These are phyloP conservation scores for Rhynchomys soricoides DNA, from an alignment of 2,113 vertebrate genomes.

Conservation along the genomic window DNA sequence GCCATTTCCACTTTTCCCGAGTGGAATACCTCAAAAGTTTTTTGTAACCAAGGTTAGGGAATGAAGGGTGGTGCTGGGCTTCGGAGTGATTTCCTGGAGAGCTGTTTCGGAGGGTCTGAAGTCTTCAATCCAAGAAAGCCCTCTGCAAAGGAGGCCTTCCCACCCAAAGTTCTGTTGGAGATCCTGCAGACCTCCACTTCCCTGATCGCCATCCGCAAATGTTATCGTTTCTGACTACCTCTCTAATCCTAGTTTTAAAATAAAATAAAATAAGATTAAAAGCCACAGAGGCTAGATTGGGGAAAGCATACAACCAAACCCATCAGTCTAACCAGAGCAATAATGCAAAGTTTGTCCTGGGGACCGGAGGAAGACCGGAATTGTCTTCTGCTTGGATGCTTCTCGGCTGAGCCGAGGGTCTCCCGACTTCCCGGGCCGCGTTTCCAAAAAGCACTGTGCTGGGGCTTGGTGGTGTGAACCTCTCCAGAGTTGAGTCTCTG, in stretches of 20 bases:
- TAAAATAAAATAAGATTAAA: neutral
- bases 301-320: neutral
- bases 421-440: neutral
- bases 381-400: neutral
- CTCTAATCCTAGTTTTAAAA: neutral
- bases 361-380: neutral
- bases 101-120: neutral
- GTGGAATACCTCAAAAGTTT: neutral
- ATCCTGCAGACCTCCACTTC: neutral
- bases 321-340: neutral
- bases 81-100: rapidly evolving
- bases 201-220: neutral
- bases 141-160: neutral
- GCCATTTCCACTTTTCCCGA: neutral
- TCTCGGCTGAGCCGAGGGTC: neutral
- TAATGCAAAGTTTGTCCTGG: neutral
- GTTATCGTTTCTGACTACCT: neutral
- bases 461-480: neutral
- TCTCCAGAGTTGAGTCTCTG: neutral
- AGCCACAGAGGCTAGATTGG: neutral
- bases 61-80: neutral
- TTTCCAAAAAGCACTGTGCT: neutral
- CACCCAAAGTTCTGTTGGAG: neutral
- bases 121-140: neutral
- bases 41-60: neutral